Evolutionary conservation across 1,140 invertebrate species (phyloP), one percentile per base, ranked within the genome.

Genomic region (Telenomus remus): DNA sequence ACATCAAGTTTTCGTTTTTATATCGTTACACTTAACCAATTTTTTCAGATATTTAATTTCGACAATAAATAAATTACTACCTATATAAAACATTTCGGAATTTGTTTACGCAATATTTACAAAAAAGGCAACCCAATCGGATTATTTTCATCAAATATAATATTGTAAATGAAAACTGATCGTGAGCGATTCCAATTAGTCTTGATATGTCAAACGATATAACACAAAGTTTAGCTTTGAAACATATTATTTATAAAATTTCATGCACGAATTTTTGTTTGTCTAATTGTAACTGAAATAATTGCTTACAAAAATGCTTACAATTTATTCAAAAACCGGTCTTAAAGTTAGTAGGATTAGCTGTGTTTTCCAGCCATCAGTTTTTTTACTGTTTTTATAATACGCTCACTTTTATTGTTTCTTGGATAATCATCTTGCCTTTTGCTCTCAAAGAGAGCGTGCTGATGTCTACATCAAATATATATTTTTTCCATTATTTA

Each of bases 21-120:
- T 54, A 57, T 27, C 19, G 19, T 55, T 68, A 78, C 13, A 55
- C 56, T 42, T 65, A 60, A 56, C 59, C 49, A 66, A 81, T 79
- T 60, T 73, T 61, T 53, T 57, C 47, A 63, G 48, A 65, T 72
- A 55, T 70, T 66, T 55, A 55, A 74, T 76, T 77, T 79, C 60
- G 60, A 78, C 84, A 86, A 84, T 86, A 86, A 87, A 87, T 87
- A 86, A 85, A 84, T 85, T 84, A 82, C 81, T 80, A 81, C 74
- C 81, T 85, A 86, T 84, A 81, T 82, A 82, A 84, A 86, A 85
- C 81, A 85, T 80, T 81, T 61, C 79, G 53, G 63, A 65, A 76
- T 79, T 72, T 66, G 35, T 78, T 79, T 75, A 43, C 65, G 66
- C 53, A 71, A 71, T 86, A 86, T 86, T 83, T 87, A 86, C 84